Base-by-base conservation (phyloP, 2,888 invertebrate genomes). In the Parascotia fuliginaria region DNA sequence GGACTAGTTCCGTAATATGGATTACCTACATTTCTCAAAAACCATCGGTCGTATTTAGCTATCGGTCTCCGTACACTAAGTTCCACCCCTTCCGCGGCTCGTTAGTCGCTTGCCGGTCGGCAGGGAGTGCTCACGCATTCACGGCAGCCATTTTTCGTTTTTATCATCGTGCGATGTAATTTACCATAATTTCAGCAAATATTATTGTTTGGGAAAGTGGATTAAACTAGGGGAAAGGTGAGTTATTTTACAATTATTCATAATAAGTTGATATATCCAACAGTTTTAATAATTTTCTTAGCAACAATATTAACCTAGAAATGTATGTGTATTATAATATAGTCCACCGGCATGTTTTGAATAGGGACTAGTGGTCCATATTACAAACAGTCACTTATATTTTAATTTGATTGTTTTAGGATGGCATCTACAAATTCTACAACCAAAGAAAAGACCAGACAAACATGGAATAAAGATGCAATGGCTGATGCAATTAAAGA, bases 171-270 rank as follows among this genome's bases (percentile, higher is more conserved):
- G 38, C 11, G 14, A 38, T 27, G 14, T 24, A 9, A 38, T 44
- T n/a, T n/a, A n/a, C n/a, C n/a, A n/a, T n/a, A n/a, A n/a, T n/a
- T n/a, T n/a, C n/a, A n/a, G n/a, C n/a, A n/a, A n/a, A n/a, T n/a
- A n/a, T n/a, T n/a, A n/a, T n/a, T n/a, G n/a, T n/a, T n/a, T n/a
- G 38, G 37, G 42, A 45, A 56, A 56, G 48, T 56, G 44, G 36
- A 45, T 47, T 50, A 55, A 42, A 42, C 42, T 13, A 42, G 46
- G 42, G 33, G 42, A 45, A 49, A 47, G 51, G 56, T 52, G 24
- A 24, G 38, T 38, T 24, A 27, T 24, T 38, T 49, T 53, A 34
- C 19, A 46, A 42, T 53, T 37, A 43, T 53, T 46, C 41, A 54
- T 50, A 50, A 32, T 40, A 52, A 42, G 33, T 41, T 47, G 36